Base-by-base conservation (phyloP, 2,888 invertebrate species). In the Platycheirus albimanus region DNA sequence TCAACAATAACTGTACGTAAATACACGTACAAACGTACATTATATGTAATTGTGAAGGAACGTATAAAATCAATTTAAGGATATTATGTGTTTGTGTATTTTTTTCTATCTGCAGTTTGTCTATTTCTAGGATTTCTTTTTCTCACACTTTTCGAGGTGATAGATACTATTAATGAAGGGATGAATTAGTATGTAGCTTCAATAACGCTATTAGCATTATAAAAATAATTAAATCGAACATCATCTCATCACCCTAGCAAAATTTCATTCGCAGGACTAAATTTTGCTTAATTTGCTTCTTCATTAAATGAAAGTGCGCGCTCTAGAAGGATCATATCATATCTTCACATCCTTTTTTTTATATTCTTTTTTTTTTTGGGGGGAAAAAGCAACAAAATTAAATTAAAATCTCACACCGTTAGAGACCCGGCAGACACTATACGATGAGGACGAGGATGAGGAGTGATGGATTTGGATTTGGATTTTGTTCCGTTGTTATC, bases 351-450 rank as follows among this genome's bases (percentile, higher is more conserved):
- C 63, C 54, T 17, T 67, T n/a, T n/a, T n/a, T n/a, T n/a, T n/a
- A n/a, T n/a, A 66, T 58, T 58, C 30, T 28, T 43, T 61, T 52
- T 15, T n/a, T n/a, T n/a, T n/a, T n/a, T n/a, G n/a, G n/a, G n/a
- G 11, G 17, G 54, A 20, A 20, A 52, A 51, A 49, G 17, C n/a
- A 64, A 56, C 51, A 52, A 41, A 78, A 83, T 64, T 69, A 83
- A 83, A 78, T 83, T 83, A 83, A 83, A 78, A 83, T 78, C 78
- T 83, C 78, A 78, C 78, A 78, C 71, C 56, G 51, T 47, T 69
- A 17, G 67, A n/a, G 11, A 8, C n/a, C n/a, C n/a, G n/a, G n/a
- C n/a, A n/a, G 8, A 54, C 2, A 11, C 17, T 19, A n/a, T n/a
- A 17, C 1, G 30, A 33, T 11, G 43, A 43, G 58, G 15, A 41